A percentile compares a stretch with the other conserved stretches of the same genome.
Conservation (phyloP, 2,888 invertebrate genomes). For the Pachycephus smyrnensis region DNA sequence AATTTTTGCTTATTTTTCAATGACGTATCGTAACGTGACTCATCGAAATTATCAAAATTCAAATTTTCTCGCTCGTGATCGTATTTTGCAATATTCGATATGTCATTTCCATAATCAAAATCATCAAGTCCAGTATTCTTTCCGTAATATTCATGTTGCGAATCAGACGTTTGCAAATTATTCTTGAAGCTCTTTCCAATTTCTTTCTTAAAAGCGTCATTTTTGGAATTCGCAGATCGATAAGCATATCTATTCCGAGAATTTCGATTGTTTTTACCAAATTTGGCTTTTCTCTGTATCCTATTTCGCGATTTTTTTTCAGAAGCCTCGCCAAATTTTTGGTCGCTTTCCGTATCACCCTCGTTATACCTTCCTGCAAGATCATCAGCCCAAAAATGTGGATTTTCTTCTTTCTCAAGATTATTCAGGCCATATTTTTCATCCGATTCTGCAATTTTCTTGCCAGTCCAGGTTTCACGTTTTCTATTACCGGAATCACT, state of each 20-base stretch:
- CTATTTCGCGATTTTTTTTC: neutral
- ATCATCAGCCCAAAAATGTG: neutral
- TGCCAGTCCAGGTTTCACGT: neutral
- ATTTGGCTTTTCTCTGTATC: neutral
- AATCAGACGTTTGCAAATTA: neutral
- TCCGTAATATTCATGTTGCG: neutral
- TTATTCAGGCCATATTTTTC: neutral
- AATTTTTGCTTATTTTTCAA: too few relatives aligned
- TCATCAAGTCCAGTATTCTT: neutral
- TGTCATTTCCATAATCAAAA: neutral
- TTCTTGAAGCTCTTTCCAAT: too few relatives aligned
- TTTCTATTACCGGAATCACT: neutral
- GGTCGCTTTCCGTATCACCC: neutral
- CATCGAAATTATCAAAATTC: too few relatives aligned
- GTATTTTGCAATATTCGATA: neutral
- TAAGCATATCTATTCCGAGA: neutral
- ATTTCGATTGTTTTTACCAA: neutral
- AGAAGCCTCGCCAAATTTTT: neutral
- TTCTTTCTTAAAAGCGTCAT: too few relatives aligned
- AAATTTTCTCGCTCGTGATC: too few relatives aligned
- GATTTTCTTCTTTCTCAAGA: neutral
- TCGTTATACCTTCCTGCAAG: neutral
- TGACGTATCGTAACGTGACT: too few relatives aligned
- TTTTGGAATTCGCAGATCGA: neutral
- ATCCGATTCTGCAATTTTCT: neutral